Percentiles rank a stretch among this genome's conserved stretches.
These are phyloP conservation scores for Zhuqinia jingwanae DNA, from an alignment of 2,888 invertebrate genomes.

Conservation along the genomic window DNA sequence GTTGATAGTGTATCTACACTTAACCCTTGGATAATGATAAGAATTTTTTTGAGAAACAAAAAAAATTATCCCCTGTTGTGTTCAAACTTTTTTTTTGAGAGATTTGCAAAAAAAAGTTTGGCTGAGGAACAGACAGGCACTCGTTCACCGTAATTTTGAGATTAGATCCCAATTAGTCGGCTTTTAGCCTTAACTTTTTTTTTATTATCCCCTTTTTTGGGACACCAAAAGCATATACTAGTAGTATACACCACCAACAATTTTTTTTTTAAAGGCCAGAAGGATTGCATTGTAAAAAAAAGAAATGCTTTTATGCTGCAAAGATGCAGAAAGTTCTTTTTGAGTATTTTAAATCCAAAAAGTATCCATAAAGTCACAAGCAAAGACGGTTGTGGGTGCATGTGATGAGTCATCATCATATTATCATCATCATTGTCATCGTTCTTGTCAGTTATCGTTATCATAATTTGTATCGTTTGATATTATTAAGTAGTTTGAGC, in stretches of 20 bases:
- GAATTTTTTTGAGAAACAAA: neutral
- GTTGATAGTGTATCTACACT: neutral
- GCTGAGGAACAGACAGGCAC: neutral
- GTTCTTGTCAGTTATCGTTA: conserved; percentile 20
- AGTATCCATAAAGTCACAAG: neutral
- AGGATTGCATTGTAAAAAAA: no score
- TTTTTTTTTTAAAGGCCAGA: no score
- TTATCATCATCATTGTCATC: conserved; percentile 16
- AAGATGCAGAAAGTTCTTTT: neutral
- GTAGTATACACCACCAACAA: neutral
- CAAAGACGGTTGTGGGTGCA: neutral
- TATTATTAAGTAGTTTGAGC: neutral
- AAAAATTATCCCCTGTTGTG: neutral
- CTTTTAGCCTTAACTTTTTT: conserved; percentile 40
- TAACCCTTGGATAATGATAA: neutral
- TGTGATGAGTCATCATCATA: conserved; percentile 25
- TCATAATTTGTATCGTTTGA: conserved; percentile 39
- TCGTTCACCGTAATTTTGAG: conserved; percentile 16
- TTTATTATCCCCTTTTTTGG: conserved; percentile 44
- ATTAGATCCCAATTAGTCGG: conserved; percentile 63
- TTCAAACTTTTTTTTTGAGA: no score
- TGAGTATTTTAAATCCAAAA: no score
- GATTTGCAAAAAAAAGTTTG: conserved; percentile 27
- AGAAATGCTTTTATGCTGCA: neutral
- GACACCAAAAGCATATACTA: conserved; percentile 29